These are phyloP conservation scores for Ectropis crepuscularia DNA, from an alignment of 2,888 invertebrate species.

Conservation along the genomic window DNA sequence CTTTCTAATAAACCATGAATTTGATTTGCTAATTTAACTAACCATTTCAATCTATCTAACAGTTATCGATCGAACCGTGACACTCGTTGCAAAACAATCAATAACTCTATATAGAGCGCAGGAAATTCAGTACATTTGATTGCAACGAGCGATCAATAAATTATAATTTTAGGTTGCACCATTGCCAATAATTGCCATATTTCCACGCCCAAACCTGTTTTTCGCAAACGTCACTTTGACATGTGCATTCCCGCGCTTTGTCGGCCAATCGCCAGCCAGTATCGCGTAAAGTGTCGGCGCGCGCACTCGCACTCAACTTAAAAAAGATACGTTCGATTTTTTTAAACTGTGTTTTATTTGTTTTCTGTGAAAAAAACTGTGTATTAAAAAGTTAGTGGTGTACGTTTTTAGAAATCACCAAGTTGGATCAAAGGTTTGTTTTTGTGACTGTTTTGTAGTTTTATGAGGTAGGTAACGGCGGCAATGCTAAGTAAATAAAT, in stretches of 20 bases:
- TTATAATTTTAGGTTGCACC: slow-evolving; percentile 44
- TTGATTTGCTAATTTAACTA: background rate
- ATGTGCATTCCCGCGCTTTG: slow-evolving; percentile 69
- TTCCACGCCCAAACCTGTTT: slow-evolving; percentile 56
- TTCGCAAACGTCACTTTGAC: slow-evolving; percentile 55
- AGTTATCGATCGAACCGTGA: slow-evolving; percentile 18
- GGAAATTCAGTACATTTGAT: slow-evolving; percentile 49
- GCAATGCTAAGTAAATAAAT: slow-evolving; percentile 57
- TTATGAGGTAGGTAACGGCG: too few relatives aligned
- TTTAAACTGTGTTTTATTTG: slow-evolving; percentile 31
- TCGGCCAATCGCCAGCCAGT: slow-evolving; percentile 69
- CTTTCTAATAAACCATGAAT: too few relatives aligned
- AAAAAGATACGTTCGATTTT: slow-evolving; percentile 38
- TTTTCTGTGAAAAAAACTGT: slow-evolving; percentile 35
- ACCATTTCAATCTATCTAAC: slow-evolving; percentile 25
- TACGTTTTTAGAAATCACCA: slow-evolving; percentile 9
- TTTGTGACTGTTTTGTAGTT: slow-evolving; percentile 25
- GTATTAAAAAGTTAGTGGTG: slow-evolving; percentile 12
- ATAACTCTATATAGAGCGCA: slow-evolving; percentile 52
- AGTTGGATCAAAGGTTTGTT: slow-evolving; percentile 57
- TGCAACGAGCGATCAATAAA: slow-evolving; percentile 41
- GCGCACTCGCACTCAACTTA: slow-evolving; percentile 60
- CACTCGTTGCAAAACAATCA: slow-evolving; percentile 40
- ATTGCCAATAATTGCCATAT: slow-evolving; percentile 44
- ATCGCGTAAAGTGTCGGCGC: slow-evolving; percentile 56